These are phyloP conservation scores for Herpetotheres cachinnans DNA, from an alignment of 2,113 vertebrate species.

Conservation along the genomic window DNA sequence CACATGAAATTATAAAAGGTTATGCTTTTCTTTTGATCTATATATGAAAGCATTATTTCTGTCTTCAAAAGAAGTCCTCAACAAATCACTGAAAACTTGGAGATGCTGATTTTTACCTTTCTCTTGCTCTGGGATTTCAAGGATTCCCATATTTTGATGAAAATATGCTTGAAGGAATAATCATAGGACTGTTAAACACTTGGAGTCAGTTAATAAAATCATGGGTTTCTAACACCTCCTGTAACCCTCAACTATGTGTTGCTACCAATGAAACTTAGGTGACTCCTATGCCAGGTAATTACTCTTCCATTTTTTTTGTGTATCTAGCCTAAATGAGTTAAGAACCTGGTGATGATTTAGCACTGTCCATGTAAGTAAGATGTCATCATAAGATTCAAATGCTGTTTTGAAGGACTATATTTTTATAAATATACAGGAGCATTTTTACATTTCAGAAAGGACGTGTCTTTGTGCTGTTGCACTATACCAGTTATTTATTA, in stretches of 20 bases:
- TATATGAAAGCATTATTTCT: background rate
- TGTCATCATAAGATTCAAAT: background rate
- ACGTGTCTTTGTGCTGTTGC: background rate
- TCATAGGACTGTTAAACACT: background rate
- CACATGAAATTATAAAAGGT: background rate
- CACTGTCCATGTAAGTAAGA: background rate
- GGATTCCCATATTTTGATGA: constrained; percentile 27
- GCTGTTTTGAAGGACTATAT: background rate
- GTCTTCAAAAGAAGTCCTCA: background rate
- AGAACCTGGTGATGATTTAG: background rate
- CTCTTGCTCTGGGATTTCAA: constrained; percentile 2
- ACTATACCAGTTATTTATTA: background rate
- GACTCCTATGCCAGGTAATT: background rate
- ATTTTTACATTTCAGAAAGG: background rate
- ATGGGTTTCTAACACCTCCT: background rate
- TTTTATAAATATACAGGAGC: background rate
- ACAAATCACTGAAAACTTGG: background rate
- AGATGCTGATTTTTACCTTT: background rate
- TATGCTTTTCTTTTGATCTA: background rate
- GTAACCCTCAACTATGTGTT: constrained; percentile 4
- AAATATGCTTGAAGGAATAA: constrained; percentile 36
- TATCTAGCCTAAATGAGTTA: background rate
- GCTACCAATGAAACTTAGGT: background rate
- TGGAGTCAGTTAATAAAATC: constrained; percentile 39
- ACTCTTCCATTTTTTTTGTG: background rate